Evolutionary conservation across 2,888 invertebrate genomes (phyloP).

Genomic region (Caenorhabditis auriculariae): DNA sequence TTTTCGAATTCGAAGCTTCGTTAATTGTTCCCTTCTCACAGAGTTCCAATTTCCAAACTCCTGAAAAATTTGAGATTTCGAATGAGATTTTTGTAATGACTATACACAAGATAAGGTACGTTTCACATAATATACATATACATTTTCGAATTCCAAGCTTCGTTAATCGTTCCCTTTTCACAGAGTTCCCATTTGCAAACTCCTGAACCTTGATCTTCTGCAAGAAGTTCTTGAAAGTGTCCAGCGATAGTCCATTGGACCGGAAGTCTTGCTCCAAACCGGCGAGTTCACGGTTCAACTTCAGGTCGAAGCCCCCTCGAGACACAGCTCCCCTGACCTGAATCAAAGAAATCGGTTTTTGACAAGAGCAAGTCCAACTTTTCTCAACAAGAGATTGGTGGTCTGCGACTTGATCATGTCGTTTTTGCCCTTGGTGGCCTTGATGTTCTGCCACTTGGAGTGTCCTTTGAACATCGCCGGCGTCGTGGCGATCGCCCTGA

Average conservation of each 20-base stretch:
- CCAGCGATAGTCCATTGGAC: conserved; percentile 47
- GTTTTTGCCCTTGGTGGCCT: conserved; percentile 56
- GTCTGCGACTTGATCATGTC: conserved; percentile 49
- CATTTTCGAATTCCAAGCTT: too few relatives aligned
- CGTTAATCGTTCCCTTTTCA: not conserved
- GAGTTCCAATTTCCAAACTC: not conserved
- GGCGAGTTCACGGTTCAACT: conserved; percentile 51
- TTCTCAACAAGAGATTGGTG: conserved; percentile 41
- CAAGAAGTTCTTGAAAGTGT: conserved; percentile 53
- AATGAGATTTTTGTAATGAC: too few relatives aligned
- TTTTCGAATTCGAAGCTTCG: too few relatives aligned
- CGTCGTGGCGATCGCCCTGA: conserved; percentile 9
- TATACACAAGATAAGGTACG: too few relatives aligned
- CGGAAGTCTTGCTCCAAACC: conserved; percentile 51
- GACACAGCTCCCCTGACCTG: conserved; percentile 37
- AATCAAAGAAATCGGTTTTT: too few relatives aligned
- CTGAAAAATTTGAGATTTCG: not conserved
- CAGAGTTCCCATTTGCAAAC: not conserved
- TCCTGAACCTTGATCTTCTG: conserved; percentile 41
- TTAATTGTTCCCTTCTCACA: not conserved
- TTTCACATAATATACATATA: too few relatives aligned
- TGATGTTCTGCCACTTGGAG: conserved; percentile 62
- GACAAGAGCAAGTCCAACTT: conserved; percentile 25
- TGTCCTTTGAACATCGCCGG: conserved; percentile 49
- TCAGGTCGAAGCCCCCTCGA: conserved; percentile 54